Conservation (phyloP, 2,113 vertebrate species). For the Seriola rivoliana region DNA sequence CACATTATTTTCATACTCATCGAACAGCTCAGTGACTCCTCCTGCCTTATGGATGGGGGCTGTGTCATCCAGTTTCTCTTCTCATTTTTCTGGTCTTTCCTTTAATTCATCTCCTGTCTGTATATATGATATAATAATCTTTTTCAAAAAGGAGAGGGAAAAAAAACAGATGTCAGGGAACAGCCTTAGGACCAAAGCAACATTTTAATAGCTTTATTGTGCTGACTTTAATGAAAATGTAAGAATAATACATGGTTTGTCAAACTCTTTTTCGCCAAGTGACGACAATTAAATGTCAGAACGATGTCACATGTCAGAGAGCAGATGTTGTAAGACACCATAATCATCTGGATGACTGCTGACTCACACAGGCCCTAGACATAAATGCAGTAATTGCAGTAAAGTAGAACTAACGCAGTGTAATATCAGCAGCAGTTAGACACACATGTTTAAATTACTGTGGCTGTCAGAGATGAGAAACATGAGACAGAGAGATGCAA, state of each 20-base stretch:
- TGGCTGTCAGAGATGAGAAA: not conserved
- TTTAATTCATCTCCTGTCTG: too few species aligned
- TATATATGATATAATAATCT: too few species aligned
- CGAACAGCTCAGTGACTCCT: too few species aligned
- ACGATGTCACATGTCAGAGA: conserved; percentile 14
- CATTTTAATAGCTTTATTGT: not conserved
- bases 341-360: conserved; percentile 19
- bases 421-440: not conserved
- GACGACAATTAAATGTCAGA: conserved; percentile 37
- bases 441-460: too few species aligned
- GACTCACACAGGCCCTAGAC: not conserved
- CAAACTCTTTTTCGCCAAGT: not conserved
- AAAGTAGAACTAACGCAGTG: not conserved
- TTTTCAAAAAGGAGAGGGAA: too few species aligned
- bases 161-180: not conserved
- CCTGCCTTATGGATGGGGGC: too few species aligned
- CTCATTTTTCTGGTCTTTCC: too few species aligned
- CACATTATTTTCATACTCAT: too few species aligned
- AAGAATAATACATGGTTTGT: conserved; percentile 1
- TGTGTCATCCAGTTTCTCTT: too few species aligned
- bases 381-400: not conserved
- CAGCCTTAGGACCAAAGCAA: not conserved
- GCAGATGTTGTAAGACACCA: not conserved
- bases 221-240: conserved; percentile 1
- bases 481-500: not conserved